Evolutionary conservation across 92 coral and sea anemone species (phyloP).

Genomic region (Zoanthus gigantus): DNA sequence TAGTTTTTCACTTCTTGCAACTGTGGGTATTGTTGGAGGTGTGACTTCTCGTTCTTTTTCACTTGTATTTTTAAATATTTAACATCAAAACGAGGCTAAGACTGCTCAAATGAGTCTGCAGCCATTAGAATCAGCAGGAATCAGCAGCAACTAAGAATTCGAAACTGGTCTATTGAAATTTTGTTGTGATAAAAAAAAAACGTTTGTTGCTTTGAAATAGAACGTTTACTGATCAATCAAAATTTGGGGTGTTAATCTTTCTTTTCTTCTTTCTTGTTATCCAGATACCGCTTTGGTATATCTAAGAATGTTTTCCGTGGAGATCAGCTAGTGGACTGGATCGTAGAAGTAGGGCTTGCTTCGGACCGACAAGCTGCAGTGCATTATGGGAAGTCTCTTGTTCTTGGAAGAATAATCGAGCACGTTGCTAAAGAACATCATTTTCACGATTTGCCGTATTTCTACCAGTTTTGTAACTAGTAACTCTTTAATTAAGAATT

Average conservation of each 20-base stretch:
- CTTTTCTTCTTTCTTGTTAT: background rate
- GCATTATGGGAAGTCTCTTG: conserved; percentile 86
- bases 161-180: too few species aligned
- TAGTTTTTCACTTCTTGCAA: too few species aligned
- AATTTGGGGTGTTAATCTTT: background rate
- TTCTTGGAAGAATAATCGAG: conserved; percentile 83
- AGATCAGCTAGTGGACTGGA: conserved; percentile 88
- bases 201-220: too few species aligned
- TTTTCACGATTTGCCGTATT: conserved; percentile 86
- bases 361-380: conserved; percentile 89
- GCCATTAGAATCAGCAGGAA: too few species aligned
- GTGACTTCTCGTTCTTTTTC: too few species aligned
- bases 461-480: conserved; percentile 61
- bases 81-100: too few species aligned
- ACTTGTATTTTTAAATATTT: too few species aligned
- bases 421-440: conserved; percentile 86
- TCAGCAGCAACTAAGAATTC: too few species aligned
- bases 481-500: too few species aligned
- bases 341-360: conserved; percentile 87
- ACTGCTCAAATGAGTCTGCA: too few species aligned
- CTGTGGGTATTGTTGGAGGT: too few species aligned
- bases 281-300: conserved; percentile 71
- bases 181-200: too few species aligned
- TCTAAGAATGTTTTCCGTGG: conserved; percentile 78
- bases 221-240: background rate